A percentile compares a stretch with the other conserved stretches of the same genome.
Conservation (phyloP, 2,113 vertebrate species). For the Hoplias malabaricus region DNA sequence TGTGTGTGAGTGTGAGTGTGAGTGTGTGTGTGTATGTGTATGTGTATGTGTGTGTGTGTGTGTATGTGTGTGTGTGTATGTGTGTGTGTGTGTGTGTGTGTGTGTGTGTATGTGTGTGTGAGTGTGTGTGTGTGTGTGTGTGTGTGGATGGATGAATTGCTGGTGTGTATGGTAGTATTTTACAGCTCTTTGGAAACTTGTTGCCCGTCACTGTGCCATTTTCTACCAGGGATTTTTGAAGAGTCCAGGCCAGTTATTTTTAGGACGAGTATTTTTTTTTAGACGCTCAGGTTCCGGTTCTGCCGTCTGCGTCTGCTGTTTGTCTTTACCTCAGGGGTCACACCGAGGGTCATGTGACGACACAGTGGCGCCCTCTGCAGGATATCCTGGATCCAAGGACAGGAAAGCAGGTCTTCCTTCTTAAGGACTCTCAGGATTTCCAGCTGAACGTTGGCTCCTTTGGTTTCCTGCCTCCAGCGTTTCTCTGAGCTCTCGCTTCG, state of each 20-base stretch:
- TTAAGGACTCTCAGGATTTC: constrained; percentile 44
- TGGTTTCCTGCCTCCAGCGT: neutral
- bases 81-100: too few species aligned
- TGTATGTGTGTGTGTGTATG: too few species aligned
- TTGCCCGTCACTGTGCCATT: constrained; percentile 35
- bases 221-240: neutral
- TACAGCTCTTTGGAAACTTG: too few species aligned
- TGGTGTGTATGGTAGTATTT: too few species aligned
- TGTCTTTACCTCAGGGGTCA: neutral
- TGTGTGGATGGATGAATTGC: too few species aligned
- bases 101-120: too few species aligned
- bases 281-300: constrained; percentile 16
- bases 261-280: too few species aligned
- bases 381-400: constrained; percentile 73
- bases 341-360: constrained; percentile 45
- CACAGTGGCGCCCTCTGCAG: constrained; percentile 55
- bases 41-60: too few species aligned
- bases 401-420: constrained; percentile 72
- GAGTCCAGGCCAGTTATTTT: neutral
- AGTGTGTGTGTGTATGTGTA: too few species aligned
- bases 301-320: neutral
- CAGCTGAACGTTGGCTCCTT: constrained; percentile 4
- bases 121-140: too few species aligned
- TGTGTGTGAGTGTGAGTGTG: too few species aligned
- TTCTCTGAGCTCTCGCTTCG: neutral